These are phyloP conservation scores for Leucania comma DNA, from an alignment of 2,888 invertebrate genomes.

Conservation along the genomic window DNA sequence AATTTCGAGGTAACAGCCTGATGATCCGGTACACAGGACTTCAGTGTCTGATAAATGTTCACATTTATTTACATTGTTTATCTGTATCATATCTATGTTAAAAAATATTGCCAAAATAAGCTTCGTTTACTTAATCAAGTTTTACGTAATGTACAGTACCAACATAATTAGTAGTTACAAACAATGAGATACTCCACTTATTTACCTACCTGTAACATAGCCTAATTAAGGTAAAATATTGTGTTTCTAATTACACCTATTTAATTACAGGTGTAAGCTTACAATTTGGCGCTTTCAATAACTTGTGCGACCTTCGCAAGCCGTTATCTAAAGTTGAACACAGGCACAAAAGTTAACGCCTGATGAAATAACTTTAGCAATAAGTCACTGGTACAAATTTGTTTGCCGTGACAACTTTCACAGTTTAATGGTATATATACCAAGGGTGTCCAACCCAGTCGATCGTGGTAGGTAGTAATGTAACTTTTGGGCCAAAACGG, in stretches of 20 bases:
- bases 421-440: slow-evolving; percentile 28
- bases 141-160: background rate
- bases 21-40: no score
- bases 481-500: no score
- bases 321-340: slow-evolving; percentile 5
- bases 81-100: no score
- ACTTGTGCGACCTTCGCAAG: slow-evolving; percentile 6
- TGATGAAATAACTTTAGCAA: slow-evolving; percentile 66
- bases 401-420: slow-evolving; percentile 37
- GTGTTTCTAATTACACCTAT: background rate
- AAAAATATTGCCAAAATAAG: no score
- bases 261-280: slow-evolving; percentile 12
- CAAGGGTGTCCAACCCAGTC: no score
- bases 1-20: no score
- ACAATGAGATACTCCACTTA: background rate
- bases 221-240: background rate
- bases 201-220: background rate
- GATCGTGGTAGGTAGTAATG: no score
- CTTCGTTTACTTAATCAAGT: background rate
- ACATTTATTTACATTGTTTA: no score
- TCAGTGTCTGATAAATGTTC: no score
- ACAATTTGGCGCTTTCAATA: slow-evolving; percentile 8
- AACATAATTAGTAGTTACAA: background rate
- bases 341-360: slow-evolving; percentile 48
- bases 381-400: slow-evolving; percentile 49